Conservation (phyloP, 1,140 invertebrate species). For the Anastatus disparis region DNA sequence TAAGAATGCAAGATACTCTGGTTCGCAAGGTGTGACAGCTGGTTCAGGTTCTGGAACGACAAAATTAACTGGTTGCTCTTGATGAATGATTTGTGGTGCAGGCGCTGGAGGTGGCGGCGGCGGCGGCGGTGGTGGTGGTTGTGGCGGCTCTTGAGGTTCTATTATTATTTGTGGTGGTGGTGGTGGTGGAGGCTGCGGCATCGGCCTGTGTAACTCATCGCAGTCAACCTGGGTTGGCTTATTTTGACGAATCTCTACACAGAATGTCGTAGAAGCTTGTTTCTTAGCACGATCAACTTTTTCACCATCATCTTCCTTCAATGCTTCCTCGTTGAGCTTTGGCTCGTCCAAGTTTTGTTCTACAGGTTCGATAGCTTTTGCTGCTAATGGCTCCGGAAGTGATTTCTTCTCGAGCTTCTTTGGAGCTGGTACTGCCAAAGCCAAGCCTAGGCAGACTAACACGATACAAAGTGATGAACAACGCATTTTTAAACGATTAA, state of each 20-base stretch:
- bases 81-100: neutral
- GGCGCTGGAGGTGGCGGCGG: neutral
- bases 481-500: no score
- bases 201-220: conserved; percentile 7
- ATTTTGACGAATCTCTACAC: conserved; percentile 41
- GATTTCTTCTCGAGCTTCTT: conserved; percentile 29
- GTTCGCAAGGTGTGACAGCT: no score
- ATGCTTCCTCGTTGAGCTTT: neutral
- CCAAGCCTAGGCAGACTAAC: neutral
- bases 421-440: neutral
- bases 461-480: neutral
- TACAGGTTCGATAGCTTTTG: neutral
- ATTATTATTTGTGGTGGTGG: neutral
- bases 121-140: neutral
- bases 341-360: neutral
- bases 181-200: neutral
- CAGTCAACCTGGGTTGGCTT: conserved; percentile 35
- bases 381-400: neutral
- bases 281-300: conserved; percentile 40
- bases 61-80: neutral
- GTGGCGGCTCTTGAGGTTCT: neutral
- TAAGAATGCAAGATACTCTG: conserved; percentile 15
- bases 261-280: conserved; percentile 42
- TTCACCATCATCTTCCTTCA: conserved; percentile 1
- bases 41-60: no score